Percentiles rank a stretch among this genome's conserved stretches.
Evolutionary conservation across 2,113 vertebrate genomes (phyloP).

Genomic region (Microcebus griseorufus): DNA sequence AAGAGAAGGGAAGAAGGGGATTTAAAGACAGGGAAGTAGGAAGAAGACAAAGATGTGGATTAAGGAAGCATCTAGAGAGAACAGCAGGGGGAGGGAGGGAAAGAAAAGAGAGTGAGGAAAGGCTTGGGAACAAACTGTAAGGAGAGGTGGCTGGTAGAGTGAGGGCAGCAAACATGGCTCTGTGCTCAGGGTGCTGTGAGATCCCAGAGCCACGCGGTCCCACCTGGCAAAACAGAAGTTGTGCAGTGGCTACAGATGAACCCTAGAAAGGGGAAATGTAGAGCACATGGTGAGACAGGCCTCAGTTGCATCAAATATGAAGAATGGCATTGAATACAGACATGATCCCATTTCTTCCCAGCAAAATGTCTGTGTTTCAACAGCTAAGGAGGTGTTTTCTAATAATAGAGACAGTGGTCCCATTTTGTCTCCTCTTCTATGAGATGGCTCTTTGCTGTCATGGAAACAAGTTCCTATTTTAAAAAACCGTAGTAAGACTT

Average conservation of each 20-base stretch:
- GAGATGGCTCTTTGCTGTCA: conserved; percentile 64
- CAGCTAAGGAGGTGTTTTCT: conserved; percentile 57
- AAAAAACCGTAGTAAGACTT: conserved; percentile 59
- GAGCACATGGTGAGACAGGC: neutral
- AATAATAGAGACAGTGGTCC: conserved; percentile 43
- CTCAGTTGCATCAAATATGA: neutral
- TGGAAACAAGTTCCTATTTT: conserved; percentile 74
- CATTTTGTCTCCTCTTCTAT: neutral
- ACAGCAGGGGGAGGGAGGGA: neutral
- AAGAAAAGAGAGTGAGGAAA: neutral
- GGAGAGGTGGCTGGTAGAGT: neutral
- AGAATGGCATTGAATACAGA: neutral
- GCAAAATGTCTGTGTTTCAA: neutral
- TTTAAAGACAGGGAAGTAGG: neutral
- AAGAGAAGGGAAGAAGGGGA: neutral
- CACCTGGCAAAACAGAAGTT: neutral
- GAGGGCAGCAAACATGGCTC: neutral
- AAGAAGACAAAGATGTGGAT: neutral
- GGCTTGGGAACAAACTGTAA: too few relatives aligned
- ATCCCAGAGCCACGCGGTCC: neutral
- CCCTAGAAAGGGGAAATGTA: neutral
- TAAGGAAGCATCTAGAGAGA: neutral
- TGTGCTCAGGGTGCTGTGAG: neutral
- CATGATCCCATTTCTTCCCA: neutral
- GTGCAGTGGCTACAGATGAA: neutral